phyloP scores from a whole-genome alignment of 64 coral and sea anemone species.

The Hydrozoanthus tunicans region DNA sequence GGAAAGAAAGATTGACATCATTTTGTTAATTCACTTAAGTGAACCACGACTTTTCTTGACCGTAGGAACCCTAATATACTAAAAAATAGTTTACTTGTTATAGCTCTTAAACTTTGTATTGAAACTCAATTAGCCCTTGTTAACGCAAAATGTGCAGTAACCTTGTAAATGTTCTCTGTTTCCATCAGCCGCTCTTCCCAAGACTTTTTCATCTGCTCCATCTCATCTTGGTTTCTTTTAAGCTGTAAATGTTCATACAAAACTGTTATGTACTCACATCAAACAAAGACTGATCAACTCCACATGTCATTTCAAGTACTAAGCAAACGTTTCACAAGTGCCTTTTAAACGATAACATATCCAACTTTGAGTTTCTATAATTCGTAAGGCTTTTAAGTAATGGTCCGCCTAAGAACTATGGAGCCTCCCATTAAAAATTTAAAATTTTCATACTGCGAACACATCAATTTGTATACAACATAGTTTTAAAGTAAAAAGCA shows the following conservation, averaged over 20 bases:
- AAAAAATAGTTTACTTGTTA: too few species aligned
- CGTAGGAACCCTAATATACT: neutral
- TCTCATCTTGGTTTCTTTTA: slow-evolving; percentile 83
- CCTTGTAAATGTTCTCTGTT: slow-evolving; percentile 86
- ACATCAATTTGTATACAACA: too few species aligned
- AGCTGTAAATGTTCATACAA: slow-evolving; percentile 51
- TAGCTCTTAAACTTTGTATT: neutral
- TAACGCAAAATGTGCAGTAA: neutral
- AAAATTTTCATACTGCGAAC: too few species aligned
- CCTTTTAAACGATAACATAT: too few species aligned
- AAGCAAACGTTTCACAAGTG: too few species aligned
- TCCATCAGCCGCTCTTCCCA: slow-evolving; percentile 85
- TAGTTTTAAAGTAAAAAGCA: too few species aligned
- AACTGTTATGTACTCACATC: neutral
- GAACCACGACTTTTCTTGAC: neutral
- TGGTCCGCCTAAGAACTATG: too few species aligned
- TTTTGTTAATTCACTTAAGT: neutral
- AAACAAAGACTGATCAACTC: neutral
- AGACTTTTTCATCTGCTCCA: slow-evolving; percentile 96
- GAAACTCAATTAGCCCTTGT: neutral
- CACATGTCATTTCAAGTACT: neutral
- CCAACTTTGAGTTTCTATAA: too few species aligned
- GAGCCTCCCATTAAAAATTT: too few species aligned
- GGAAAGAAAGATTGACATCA: neutral
- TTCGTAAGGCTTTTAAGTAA: too few species aligned